Evolutionary conservation across 2,888 invertebrate genomes (phyloP).

Genomic region (Drosophila rubida): DNA sequence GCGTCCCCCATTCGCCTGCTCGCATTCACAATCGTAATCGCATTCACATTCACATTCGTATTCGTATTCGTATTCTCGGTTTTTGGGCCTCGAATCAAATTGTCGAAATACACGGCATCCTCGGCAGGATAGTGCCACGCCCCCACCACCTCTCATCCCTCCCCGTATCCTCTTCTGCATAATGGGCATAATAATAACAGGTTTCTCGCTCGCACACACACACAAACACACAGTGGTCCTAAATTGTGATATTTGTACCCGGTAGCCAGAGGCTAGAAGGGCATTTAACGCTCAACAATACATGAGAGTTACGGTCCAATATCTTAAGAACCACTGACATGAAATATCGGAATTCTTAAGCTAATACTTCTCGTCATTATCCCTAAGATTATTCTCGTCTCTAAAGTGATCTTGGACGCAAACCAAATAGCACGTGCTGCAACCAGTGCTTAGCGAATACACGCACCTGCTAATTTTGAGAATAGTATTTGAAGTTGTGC

Average conservation of each 20-base stretch:
- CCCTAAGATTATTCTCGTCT: no score
- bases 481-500: no score
- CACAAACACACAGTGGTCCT: background rate
- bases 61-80: constrained; percentile 33
- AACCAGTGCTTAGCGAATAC: no score
- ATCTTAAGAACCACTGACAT: no score
- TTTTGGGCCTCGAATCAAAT: constrained; percentile 62
- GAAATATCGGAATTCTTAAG: no score
- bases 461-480: no score
- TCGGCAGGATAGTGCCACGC: constrained; percentile 9
- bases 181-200: constrained; percentile 51
- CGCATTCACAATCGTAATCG: background rate
- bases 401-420: no score
- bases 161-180: background rate
- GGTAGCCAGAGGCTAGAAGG: background rate
- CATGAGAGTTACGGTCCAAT: no score
- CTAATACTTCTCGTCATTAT: no score
- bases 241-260: constrained; percentile 14
- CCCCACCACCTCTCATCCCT: background rate
- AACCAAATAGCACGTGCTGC: no score
- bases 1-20: background rate
- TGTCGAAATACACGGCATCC: constrained; percentile 74
- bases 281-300: no score
- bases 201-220: constrained; percentile 5
- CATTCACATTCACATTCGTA: constrained; percentile 10